Evolutionary conservation across 2,888 invertebrate genomes (phyloP).

Genomic region (Corbicula japonica): DNA sequence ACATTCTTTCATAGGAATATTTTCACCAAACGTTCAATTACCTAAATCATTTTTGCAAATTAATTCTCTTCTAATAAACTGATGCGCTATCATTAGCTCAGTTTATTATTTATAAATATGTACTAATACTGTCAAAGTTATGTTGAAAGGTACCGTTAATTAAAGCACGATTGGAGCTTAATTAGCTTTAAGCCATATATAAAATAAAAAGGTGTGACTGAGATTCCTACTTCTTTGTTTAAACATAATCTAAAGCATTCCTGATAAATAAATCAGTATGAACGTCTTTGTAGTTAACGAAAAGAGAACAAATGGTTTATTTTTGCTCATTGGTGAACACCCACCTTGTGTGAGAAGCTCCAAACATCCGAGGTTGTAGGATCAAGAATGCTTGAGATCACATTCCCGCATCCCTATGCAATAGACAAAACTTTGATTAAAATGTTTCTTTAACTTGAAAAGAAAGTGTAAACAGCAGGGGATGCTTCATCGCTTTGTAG

Average conservation of each 20-base stretch:
- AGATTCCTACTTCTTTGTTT: background rate
- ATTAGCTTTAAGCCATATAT: background rate
- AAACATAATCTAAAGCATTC: background rate
- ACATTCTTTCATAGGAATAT: no score
- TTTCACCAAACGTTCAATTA: no score
- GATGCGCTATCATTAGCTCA: no score
- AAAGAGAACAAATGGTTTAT: background rate
- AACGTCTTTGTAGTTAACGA: background rate
- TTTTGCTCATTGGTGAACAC: slow-evolving; percentile 10
- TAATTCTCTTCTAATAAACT: no score
- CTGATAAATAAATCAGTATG: slow-evolving; percentile 2
- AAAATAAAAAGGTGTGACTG: background rate
- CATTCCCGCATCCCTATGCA: slow-evolving; percentile 65
- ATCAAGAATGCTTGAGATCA: slow-evolving; percentile 73
- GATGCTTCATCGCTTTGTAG: background rate
- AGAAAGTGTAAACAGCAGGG: background rate
- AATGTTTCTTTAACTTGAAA: background rate
- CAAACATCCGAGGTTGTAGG: slow-evolving; percentile 64
- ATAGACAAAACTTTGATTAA: slow-evolving; percentile 4
- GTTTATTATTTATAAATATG: no score
- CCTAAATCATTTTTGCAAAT: no score
- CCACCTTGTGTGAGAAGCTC: slow-evolving; percentile 72
- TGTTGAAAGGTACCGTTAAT: no score
- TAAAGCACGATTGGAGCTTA: background rate
- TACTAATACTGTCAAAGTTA: no score